A percentile compares a stretch with the other conserved stretches of the same genome.
These are phyloP conservation scores for Pyrrhosoma nymphula DNA, from an alignment of 2,888 invertebrate genomes.

Conservation along the genomic window DNA sequence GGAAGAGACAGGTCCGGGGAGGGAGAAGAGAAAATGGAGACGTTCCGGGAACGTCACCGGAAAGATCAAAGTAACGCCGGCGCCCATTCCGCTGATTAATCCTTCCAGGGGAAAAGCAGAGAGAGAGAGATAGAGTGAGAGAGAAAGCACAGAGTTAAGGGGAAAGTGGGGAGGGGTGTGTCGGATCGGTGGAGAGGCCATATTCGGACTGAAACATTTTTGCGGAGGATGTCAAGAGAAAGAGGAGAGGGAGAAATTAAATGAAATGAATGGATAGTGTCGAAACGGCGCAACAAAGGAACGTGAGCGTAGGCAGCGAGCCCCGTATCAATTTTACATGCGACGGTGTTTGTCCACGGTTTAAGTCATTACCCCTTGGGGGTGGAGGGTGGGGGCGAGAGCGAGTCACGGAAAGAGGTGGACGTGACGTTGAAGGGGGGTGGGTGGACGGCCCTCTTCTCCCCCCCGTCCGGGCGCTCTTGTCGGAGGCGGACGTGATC, in stretches of 20 bases:
- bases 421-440: background rate
- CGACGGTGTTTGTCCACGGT: background rate
- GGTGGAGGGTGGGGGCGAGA: background rate
- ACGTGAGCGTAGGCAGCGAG: background rate
- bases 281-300: background rate
- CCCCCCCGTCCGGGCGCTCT: background rate
- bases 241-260: background rate
- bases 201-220: background rate
- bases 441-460: background rate
- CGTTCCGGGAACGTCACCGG: background rate
- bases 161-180: background rate
- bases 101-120: background rate
- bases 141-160: background rate
- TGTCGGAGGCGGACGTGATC: background rate
- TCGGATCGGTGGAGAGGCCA: background rate
- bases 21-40: background rate
- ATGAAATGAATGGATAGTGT: background rate
- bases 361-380: background rate
- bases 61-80: slow-evolving; percentile 25
- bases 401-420: background rate
- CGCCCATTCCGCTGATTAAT: slow-evolving; percentile 52
- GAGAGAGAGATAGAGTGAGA: background rate
- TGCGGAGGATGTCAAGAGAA: background rate
- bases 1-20: background rate
- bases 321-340: background rate